Evolutionary conservation across 64 coral and sea anemone species (phyloP), one percentile per base, ranked within the genome.

Genomic region (Montipora capricornis): DNA sequence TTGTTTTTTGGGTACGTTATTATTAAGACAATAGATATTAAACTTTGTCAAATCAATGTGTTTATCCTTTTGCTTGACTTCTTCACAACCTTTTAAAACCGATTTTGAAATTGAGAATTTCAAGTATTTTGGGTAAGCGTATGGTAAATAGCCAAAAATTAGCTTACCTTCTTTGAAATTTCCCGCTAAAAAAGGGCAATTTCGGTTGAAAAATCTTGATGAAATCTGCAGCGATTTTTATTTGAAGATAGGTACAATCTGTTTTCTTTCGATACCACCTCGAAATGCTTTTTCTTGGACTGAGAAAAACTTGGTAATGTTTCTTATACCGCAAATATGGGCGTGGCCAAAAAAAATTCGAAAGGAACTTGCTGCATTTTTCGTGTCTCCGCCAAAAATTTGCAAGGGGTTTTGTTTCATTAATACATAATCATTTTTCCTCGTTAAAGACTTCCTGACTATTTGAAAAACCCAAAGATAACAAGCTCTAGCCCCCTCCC

Each of bases 1-100:
- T 57, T 57, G 53, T 57, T 57, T 57, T 6, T 57, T 8, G 53
- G 53, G 6, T 8, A 6, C 19, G 9, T 44, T 64, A 16, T 73
- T 46, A 2, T 47, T 22, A 71, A 86, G 82, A 86, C 82, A 86
- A 86, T 86, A 73, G 64, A 69, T 86, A 46, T 71, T 59, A 47
- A 66, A 66, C 15, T 16, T 47, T 45, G 53, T 17, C 64, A 73
- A 73, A 86, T 86, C 82, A 64, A 17, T 51, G 8, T 86, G 82
- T 86, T 86, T 82, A n/a, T 51, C 68, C 66, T 46, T 50, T 5
- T 70, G 14, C 16, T 11, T 50, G 64, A 86, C 46, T 78, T 50
- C 2, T 51, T 19, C 9, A 12, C 14, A 68, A 86, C 46, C 67
- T 37, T 13, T 49, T 13, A 19, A 78, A 49, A 5, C 68, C 15